A percentile compares a stretch with the other conserved stretches of the same genome.
phyloP scores from a whole-genome alignment of 2,888 invertebrate genomes.

The Athalia circularis region DNA sequence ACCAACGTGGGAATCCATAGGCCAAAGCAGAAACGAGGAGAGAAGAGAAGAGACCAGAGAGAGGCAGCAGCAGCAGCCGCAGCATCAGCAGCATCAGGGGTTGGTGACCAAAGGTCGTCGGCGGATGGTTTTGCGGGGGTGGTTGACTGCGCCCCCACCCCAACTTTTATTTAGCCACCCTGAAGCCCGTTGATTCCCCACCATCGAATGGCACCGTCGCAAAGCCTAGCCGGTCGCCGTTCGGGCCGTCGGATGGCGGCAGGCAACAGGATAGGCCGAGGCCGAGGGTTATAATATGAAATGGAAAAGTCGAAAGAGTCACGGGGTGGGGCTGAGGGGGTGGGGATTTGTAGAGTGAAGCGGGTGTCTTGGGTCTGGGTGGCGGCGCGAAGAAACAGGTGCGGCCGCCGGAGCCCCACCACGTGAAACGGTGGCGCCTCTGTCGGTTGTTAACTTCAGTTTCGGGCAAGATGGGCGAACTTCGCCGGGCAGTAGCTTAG shows the following conservation, averaged over 20 bases:
- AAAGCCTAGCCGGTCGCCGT: neutral
- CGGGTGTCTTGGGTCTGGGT: neutral
- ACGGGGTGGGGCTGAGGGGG: constrained; percentile 51
- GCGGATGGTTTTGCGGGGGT: constrained; percentile 26
- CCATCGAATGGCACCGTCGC: neutral
- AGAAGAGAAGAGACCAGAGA: constrained; percentile 22
- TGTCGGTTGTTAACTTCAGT: constrained; percentile 61
- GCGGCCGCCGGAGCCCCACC: constrained; percentile 61
- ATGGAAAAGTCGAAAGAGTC: neutral
- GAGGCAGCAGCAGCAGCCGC: constrained; percentile 32
- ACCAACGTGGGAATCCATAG: neutral
- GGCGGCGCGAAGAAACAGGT: constrained; percentile 60
- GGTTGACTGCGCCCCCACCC: neutral
- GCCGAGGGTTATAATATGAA: no score
- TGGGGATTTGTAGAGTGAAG: constrained; percentile 47
- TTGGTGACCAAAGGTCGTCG: constrained; percentile 40
- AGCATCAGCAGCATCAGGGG: constrained; percentile 17
- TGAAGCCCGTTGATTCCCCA: neutral
- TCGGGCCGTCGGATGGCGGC: neutral
- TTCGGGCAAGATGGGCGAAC: constrained; percentile 72
- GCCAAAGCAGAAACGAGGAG: neutral
- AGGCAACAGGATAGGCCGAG: neutral
- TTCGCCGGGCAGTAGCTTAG: constrained; percentile 73
- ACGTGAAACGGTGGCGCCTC: constrained; percentile 58
- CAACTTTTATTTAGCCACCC: no score